These are phyloP conservation scores for Drosophila villosipedis DNA, from an alignment of 2,888 invertebrate genomes.

Conservation along the genomic window DNA sequence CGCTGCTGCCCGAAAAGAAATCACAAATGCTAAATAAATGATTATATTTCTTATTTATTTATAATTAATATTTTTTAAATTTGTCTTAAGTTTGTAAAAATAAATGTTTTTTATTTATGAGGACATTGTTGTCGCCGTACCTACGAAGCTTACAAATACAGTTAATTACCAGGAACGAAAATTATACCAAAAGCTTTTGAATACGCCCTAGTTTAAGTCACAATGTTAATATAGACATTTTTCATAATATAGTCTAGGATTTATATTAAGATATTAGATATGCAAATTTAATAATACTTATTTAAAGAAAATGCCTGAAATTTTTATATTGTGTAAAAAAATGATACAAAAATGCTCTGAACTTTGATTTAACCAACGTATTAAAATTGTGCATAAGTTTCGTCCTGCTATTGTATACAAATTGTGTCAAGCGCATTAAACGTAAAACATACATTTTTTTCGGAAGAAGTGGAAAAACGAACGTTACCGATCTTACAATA, in stretches of 20 bases:
- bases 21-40: slow-evolving; percentile 17
- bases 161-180: slow-evolving; percentile 13
- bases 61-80: not conserved
- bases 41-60: not conserved
- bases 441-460: slow-evolving; percentile 7
- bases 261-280: slow-evolving; percentile 59
- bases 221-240: slow-evolving; percentile 54
- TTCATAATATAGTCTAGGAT: slow-evolving; percentile 60
- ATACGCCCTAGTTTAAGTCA: slow-evolving; percentile 56
- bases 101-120: slow-evolving; percentile 24
- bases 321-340: slow-evolving; percentile 60
- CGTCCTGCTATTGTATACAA: slow-evolving; percentile 43
- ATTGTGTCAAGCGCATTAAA: slow-evolving; percentile 51
- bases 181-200: slow-evolving; percentile 34
- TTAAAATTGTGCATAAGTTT: slow-evolving; percentile 15
- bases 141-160: slow-evolving; percentile 60
- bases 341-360: slow-evolving; percentile 51
- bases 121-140: slow-evolving; percentile 82
- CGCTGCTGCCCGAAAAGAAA: slow-evolving; percentile 9
- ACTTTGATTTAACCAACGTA: slow-evolving; percentile 42
- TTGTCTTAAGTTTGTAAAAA: slow-evolving; percentile 23
- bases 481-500: not conserved
- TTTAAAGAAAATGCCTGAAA: slow-evolving; percentile 40
- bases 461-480: not conserved
- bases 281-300: slow-evolving; percentile 50